Evolutionary conservation across 1,140 invertebrate genomes (phyloP).

Genomic region (Vanessa tameamea): DNA sequence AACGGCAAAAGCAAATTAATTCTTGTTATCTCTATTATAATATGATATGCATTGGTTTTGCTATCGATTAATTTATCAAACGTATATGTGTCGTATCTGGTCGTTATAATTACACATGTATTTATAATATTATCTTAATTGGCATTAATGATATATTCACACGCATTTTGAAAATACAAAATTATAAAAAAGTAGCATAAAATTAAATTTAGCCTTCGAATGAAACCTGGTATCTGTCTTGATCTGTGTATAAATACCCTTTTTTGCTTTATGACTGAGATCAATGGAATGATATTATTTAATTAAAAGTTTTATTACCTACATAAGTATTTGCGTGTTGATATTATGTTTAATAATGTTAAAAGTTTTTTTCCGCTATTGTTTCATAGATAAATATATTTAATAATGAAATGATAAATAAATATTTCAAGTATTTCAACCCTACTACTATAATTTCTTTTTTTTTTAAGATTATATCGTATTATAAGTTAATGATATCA

Average conservation of each 20-base stretch:
- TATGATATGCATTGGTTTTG: constrained; percentile 20
- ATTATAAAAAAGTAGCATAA: constrained; percentile 4
- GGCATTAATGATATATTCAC: constrained; percentile 8
- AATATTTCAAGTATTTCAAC: too few relatives aligned
- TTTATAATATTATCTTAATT: constrained; percentile 25
- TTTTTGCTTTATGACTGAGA: constrained; percentile 12
- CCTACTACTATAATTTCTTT: too few relatives aligned
- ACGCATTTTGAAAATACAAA: constrained; percentile 8
- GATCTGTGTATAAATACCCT: background rate
- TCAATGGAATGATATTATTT: background rate
- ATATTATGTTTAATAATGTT: background rate
- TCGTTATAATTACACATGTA: constrained; percentile 22
- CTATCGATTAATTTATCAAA: constrained; percentile 20
- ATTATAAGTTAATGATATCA: too few relatives aligned
- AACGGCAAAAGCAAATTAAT: constrained; percentile 15
- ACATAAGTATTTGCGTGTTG: background rate
- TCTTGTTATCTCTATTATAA: constrained; percentile 20
- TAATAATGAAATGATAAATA: too few relatives aligned
- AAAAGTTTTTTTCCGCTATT: too few relatives aligned
- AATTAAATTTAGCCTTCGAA: constrained; percentile 7
- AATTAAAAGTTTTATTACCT: constrained; percentile 6
- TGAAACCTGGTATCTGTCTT: constrained; percentile 1
- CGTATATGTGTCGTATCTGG: constrained; percentile 15
- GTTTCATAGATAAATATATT: too few relatives aligned
- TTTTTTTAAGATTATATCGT: too few relatives aligned